Evolutionary conservation across 2,888 invertebrate genomes (phyloP).

Genomic region (Electrophaes corylata): DNA sequence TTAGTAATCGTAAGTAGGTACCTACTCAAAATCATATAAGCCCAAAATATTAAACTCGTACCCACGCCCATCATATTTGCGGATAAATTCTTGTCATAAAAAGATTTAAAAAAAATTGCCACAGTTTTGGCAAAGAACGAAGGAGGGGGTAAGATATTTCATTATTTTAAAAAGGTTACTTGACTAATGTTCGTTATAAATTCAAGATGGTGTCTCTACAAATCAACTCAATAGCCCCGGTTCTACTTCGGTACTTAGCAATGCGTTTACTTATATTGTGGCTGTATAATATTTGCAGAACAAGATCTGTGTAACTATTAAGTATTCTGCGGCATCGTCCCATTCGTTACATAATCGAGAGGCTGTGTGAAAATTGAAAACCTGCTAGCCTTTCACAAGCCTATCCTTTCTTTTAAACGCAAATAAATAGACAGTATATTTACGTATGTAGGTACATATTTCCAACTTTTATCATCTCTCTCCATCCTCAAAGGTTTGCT

Average conservation of each 20-base stretch:
- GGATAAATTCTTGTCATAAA: too few species aligned
- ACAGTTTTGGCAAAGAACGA: too few species aligned
- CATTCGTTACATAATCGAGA: slow-evolving; percentile 31
- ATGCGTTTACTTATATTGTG: slow-evolving; percentile 12
- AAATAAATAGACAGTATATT: slow-evolving; percentile 4
- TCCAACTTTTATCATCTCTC: too few species aligned
- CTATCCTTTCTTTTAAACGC: slow-evolving; percentile 21
- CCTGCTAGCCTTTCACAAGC: slow-evolving; percentile 36
- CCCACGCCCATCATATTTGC: too few species aligned
- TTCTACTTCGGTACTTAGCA: slow-evolving; percentile 10
- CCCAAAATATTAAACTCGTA: too few species aligned
- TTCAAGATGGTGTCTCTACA: background rate
- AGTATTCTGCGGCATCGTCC: slow-evolving; percentile 24
- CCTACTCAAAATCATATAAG: too few species aligned
- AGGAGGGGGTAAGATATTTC: too few species aligned
- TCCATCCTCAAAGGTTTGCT: too few species aligned
- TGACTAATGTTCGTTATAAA: background rate
- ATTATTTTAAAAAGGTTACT: too few species aligned
- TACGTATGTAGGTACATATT: background rate
- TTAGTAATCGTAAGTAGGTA: too few species aligned
- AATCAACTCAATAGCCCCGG: slow-evolving; percentile 14
- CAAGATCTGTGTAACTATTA: slow-evolving; percentile 28
- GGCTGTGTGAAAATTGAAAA: slow-evolving; percentile 41
- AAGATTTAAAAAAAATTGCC: too few species aligned
- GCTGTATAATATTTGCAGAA: slow-evolving; percentile 27